Evolutionary conservation across 2,888 invertebrate genomes (phyloP), one percentile per base, ranked within the genome.

Genomic region (Antheraea assamensis): DNA sequence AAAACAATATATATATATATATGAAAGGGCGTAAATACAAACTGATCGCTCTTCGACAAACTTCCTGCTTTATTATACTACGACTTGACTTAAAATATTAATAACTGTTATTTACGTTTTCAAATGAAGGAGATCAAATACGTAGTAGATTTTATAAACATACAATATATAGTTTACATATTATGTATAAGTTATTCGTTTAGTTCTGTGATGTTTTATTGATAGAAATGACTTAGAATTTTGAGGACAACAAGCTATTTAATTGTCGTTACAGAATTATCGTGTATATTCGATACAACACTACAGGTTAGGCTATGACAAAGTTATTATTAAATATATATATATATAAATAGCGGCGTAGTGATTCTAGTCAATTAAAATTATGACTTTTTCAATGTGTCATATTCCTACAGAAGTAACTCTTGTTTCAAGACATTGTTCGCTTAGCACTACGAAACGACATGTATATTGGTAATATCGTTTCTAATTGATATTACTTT

Each of bases 1-100:
- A 13, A 10, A 42, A 7, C 42, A 42, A 42, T 7, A 13, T 13
- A 42, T 42, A 10, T 13, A 42, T 42, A n/a, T n/a, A n/a, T n/a
- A n/a, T 2, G 13, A 42, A 3, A 42, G 42, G 42, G 13, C n/a
- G n/a, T n/a, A 42, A 42, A 13, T 42, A 13, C 42, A 42, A 0
- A 42, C 13, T 42, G 42, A 42, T 42, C 35, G 42, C 42, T 7
- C 42, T 42, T 42, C 13, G 1, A 13, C 7, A 13, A 42, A 42
- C 87, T 89, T 30, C 5, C 58, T 13, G 3, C 15, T 13, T 19
- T 17, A 3, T 19, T 27, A 30, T 3, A 64, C 61, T 58, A 58
- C 24, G 24, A 30, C 1, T 27, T 17, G 30, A 4, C 61, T 17
- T 64, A 30, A 13, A 27, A 30, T 13, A 58, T 24, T 24, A 58